Conservation (phyloP, 2,113 vertebrate genomes). For the Microtus pennsylvanicus region DNA sequence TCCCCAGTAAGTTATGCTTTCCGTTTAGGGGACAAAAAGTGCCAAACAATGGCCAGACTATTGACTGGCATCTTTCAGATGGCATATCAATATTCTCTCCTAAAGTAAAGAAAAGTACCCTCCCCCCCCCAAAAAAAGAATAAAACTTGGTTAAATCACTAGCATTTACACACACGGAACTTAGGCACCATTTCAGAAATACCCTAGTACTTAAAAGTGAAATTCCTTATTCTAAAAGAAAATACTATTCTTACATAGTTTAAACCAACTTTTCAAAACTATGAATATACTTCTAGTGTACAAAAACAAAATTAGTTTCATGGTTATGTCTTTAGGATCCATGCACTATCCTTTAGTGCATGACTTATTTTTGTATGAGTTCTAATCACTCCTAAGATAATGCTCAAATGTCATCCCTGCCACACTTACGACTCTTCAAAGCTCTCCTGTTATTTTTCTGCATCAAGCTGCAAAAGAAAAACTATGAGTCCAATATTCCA, state of each 20-base stretch:
- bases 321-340: neutral
- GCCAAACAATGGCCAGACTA: conserved; percentile 4
- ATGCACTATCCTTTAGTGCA: neutral
- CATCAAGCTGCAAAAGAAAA: conserved; percentile 56
- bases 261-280: conserved; percentile 38
- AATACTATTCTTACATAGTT: conserved; percentile 18
- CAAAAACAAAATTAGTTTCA: conserved; percentile 3
- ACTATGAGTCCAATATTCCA: conserved; percentile 45
- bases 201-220: neutral
- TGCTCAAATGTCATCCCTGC: neutral
- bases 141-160: neutral
- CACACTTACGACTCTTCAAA: conserved; percentile 34
- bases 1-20: conserved; percentile 14
- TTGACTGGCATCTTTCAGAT: conserved; percentile 10
- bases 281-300: neutral
- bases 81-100: neutral
- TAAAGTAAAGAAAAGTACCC: neutral
- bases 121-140: neutral
- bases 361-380: conserved; percentile 1
- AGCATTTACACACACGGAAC: neutral
- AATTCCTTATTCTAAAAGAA: neutral
- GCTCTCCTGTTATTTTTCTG: neutral
- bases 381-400: conserved; percentile 25
- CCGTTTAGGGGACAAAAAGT: neutral
- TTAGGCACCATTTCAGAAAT: conserved; percentile 30